A percentile compares a stretch with the other conserved stretches of the same genome.
Evolutionary conservation across 2,888 invertebrate genomes (phyloP).

Genomic region (Phyto melanocephala): DNA sequence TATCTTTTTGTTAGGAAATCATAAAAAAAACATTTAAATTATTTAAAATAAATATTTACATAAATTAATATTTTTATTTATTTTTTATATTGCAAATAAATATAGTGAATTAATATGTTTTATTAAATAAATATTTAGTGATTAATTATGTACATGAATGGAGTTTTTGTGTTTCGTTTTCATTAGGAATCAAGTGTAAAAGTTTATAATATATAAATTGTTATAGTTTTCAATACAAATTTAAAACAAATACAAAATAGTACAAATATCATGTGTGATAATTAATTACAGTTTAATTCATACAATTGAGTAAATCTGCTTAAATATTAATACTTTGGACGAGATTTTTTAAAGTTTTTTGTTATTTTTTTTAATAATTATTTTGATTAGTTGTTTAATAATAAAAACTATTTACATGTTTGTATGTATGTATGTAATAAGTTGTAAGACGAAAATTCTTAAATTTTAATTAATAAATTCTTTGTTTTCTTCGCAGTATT

Average conservation of each 20-base stretch:
- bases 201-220: constrained; percentile 15
- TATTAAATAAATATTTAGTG: constrained; percentile 36
- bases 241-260: constrained; percentile 20
- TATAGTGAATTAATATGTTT: not conserved
- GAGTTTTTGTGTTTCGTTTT: constrained; percentile 7
- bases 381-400: constrained; percentile 38
- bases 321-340: constrained; percentile 63
- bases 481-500: constrained; percentile 1
- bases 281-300: constrained; percentile 21
- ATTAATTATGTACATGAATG: constrained; percentile 25
- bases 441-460: not conserved
- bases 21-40: too few relatives aligned
- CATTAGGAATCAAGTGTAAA: constrained; percentile 60
- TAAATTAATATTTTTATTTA: not conserved
- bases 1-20: too few relatives aligned
- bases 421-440: too few relatives aligned
- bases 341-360: constrained; percentile 25
- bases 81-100: constrained; percentile 6
- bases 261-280: constrained; percentile 46
- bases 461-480: constrained; percentile 49
- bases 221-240: not conserved
- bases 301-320: constrained; percentile 30
- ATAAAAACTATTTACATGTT: constrained; percentile 25
- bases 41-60: not conserved
- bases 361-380: not conserved